Conservation (phyloP, 2,797 vertebrate species). For the Capromys pilorides region DNA sequence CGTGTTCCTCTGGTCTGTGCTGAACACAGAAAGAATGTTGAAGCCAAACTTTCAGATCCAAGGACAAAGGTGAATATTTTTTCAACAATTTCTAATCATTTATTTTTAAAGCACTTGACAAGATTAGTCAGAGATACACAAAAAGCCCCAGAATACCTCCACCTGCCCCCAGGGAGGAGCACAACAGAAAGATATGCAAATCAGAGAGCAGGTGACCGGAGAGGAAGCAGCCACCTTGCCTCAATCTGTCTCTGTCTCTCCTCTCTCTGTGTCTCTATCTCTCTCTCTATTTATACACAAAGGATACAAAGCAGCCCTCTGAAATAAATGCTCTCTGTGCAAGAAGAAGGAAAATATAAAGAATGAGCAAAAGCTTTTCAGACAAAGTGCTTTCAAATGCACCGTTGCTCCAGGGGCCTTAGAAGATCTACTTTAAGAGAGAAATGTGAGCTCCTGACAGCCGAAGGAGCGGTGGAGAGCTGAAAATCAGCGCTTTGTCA, state of each 20-base stretch:
- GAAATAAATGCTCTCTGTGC: constrained; percentile 46
- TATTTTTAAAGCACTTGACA: constrained; percentile 63
- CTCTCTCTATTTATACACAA: not conserved
- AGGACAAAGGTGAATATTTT: constrained; percentile 66
- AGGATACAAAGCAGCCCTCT: constrained; percentile 20
- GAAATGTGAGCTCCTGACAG: constrained; percentile 36
- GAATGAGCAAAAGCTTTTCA: not conserved
- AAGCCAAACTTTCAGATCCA: constrained; percentile 46
- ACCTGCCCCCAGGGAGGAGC: constrained; percentile 12
- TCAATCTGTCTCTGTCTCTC: accelerated
- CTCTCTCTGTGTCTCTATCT: not conserved
- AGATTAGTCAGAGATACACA: constrained; percentile 11
- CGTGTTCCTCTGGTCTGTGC: not conserved
- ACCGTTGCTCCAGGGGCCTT: not conserved
- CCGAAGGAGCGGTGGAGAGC: not conserved
- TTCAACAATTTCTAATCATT: constrained; percentile 42
- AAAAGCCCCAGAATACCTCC: not conserved
- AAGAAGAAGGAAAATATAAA: constrained; percentile 5
- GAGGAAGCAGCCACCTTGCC: not conserved
- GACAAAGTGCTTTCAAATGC: constrained; percentile 63
- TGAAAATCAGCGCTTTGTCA: not conserved
- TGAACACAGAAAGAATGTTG: constrained; percentile 35
- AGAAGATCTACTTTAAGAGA: constrained; percentile 41
- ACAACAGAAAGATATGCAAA: not conserved
- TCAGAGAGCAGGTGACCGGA: not conserved